phyloP scores from a whole-genome alignment of 2,797 vertebrate genomes.

The Sarcophilus harrisii region DNA sequence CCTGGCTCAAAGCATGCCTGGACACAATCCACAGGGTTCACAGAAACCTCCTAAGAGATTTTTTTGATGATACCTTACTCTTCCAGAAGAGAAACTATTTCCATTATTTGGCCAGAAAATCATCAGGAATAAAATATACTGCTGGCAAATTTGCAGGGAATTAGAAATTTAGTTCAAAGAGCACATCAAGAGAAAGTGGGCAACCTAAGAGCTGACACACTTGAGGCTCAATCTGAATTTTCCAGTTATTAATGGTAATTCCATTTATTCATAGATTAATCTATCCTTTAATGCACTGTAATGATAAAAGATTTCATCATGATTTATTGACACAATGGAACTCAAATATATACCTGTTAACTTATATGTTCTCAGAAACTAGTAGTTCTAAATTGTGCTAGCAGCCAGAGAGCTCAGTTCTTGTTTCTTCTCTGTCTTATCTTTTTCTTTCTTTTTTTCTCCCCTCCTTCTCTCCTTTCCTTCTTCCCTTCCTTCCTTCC shows the following conservation, averaged over 20 bases:
- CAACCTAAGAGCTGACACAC: background rate
- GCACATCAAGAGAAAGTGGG: background rate
- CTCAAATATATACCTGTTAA: background rate
- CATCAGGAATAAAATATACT: background rate
- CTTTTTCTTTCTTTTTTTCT: no score
- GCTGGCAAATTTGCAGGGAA: background rate
- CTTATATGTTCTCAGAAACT: slow-evolving; percentile 42
- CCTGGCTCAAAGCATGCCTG: background rate
- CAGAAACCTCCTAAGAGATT: background rate
- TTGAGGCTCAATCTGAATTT: background rate
- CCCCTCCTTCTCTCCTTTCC: no score
- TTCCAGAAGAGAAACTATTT: background rate
- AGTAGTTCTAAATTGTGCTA: background rate
- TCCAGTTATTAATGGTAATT: background rate
- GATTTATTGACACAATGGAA: background rate
- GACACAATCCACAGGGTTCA: background rate
- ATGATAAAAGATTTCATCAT: background rate
- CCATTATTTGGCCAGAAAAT: background rate
- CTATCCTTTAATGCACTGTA: background rate
- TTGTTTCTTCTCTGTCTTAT: background rate
- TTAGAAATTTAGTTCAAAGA: background rate
- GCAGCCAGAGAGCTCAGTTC: background rate
- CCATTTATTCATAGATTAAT: background rate
- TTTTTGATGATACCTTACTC: background rate
- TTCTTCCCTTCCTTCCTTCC: no score